A percentile compares a stretch with the other conserved stretches of the same genome.
Evolutionary conservation across 2,113 vertebrate species (phyloP).

Genomic region (Bufo gargarizans): DNA sequence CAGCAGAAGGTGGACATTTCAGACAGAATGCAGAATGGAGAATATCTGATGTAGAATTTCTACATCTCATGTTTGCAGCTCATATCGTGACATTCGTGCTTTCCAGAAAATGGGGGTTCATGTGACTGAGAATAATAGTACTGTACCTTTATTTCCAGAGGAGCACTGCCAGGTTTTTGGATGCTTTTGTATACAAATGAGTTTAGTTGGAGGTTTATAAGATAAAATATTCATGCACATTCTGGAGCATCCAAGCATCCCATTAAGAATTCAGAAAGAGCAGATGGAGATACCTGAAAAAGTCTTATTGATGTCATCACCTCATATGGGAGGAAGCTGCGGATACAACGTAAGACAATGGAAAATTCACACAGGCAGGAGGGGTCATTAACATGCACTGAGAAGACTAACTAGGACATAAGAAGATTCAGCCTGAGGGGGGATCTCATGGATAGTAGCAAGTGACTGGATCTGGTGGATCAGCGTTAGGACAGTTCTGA

Average conservation of each 20-base stretch:
- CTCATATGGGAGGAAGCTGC: background rate
- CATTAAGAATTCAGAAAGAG: slow-evolving; percentile 37
- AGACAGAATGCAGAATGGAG: background rate
- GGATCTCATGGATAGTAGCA: no score
- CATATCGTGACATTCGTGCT: background rate
- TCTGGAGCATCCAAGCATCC: slow-evolving; percentile 9
- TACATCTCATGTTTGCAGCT: background rate
- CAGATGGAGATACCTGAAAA: slow-evolving; percentile 40
- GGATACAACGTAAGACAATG: background rate
- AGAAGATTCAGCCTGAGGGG: no score
- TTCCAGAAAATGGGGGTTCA: no score
- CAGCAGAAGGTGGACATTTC: background rate
- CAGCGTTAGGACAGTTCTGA: background rate
- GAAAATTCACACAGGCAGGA: background rate
- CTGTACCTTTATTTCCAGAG: background rate
- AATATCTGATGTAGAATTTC: background rate
- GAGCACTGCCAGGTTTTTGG: background rate
- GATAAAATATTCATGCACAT: slow-evolving; percentile 40
- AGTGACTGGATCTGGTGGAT: background rate
- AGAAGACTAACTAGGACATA: background rate
- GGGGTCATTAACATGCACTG: background rate
- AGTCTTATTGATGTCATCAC: slow-evolving; percentile 24
- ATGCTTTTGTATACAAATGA: background rate
- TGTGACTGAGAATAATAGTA: background rate
- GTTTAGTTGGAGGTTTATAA: background rate